Evolutionary conservation across 2,113 vertebrate genomes (phyloP).

Genomic region (Mormyrus lacerda): DNA sequence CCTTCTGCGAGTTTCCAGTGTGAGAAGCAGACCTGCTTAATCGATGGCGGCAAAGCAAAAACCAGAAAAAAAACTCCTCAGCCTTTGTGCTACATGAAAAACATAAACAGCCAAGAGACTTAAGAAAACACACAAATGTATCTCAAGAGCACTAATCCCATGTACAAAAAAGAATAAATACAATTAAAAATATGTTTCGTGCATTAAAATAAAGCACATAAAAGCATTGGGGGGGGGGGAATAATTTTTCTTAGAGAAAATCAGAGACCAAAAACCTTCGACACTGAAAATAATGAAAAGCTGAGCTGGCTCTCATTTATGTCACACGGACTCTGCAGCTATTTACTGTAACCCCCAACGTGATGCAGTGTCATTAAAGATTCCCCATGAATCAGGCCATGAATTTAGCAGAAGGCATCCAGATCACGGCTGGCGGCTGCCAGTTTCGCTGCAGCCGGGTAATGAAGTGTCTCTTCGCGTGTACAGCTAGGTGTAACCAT

Average conservation of each 20-base stretch:
- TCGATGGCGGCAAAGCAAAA: background rate
- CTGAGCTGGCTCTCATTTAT: constrained; percentile 1
- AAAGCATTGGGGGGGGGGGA: background rate
- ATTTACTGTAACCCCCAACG: constrained; percentile 6
- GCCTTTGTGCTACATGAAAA: background rate
- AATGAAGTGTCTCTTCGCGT: constrained; percentile 1
- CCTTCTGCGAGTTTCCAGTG: background rate
- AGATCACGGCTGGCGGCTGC: background rate
- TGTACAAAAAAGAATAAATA: background rate
- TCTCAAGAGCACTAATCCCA: background rate
- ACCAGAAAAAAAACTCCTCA: background rate
- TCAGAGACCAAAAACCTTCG: background rate
- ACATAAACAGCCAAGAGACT: background rate
- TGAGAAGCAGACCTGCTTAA: background rate
- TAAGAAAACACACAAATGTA: background rate
- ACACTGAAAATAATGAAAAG: background rate
- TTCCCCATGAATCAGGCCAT: constrained; percentile 14
- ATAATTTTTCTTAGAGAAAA: background rate
- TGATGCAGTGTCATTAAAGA: constrained; percentile 15
- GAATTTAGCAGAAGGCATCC: constrained; percentile 16
- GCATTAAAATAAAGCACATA: background rate
- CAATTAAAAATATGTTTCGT: constrained; percentile 9
- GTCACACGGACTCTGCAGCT: background rate
- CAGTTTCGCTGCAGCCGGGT: background rate
- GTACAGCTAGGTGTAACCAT: background rate